Evolutionary conservation across 2,888 invertebrate species (phyloP).

Genomic region (Morpho achilles): DNA sequence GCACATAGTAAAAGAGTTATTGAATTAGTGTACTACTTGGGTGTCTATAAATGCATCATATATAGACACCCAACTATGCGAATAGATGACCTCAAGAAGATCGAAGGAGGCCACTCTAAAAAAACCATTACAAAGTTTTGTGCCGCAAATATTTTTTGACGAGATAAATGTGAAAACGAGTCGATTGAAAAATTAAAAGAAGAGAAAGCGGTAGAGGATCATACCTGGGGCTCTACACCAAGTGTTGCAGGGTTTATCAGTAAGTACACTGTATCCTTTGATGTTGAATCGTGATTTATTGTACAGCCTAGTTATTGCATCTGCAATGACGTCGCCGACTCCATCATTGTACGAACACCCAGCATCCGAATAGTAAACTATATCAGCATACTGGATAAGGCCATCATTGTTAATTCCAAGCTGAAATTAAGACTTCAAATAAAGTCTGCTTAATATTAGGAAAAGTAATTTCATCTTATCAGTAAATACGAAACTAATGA

Average conservation of each 20-base stretch:
- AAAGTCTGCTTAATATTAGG: not conserved
- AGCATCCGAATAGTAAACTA: constrained; percentile 55
- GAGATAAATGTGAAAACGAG: too few species aligned
- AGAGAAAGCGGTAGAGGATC: constrained; percentile 7
- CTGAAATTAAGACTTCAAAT: constrained; percentile 43
- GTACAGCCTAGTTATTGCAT: constrained; percentile 71
- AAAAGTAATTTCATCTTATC: too few species aligned
- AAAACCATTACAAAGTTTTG: too few species aligned
- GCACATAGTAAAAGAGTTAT: too few species aligned
- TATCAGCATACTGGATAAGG: constrained; percentile 76
- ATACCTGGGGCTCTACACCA: constrained; percentile 86
- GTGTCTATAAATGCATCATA: too few species aligned
- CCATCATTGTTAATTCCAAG: constrained; percentile 77
- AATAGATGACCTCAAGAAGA: too few species aligned
- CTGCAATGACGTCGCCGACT: constrained; percentile 36
- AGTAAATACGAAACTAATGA: too few species aligned
- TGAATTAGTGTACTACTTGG: too few species aligned
- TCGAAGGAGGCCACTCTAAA: too few species aligned
- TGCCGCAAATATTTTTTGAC: too few species aligned
- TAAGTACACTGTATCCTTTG: constrained; percentile 73
- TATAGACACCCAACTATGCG: too few species aligned
- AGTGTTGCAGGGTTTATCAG: constrained; percentile 83
- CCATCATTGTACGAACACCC: constrained; percentile 62
- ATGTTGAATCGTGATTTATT: constrained; percentile 65
- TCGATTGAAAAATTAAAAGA: not conserved